Evolutionary conservation across 2,888 invertebrate genomes (phyloP), one percentile per base, ranked within the genome.

Genomic region (Trissolcus brochymenae): DNA sequence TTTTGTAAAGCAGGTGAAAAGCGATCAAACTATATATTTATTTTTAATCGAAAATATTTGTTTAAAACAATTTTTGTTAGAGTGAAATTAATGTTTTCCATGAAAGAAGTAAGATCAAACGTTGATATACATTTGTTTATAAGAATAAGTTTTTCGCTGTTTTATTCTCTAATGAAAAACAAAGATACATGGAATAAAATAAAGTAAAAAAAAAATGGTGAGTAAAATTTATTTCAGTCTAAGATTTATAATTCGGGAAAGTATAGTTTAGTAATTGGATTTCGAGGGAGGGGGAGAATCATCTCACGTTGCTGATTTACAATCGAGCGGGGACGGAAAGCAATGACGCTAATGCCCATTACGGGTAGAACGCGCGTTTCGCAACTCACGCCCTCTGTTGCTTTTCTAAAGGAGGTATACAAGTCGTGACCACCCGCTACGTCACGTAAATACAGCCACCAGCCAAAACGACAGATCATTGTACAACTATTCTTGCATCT

Each of bases 381-480:
- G 73, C 66, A 64, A 67, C 61, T 73, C 66, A 74, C 71, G 65
- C 78, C 74, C 65, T 72, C 56, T 73, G 65, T 71, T 64, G 67
- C 60, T 75, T 76, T 71, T 64, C 60, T 50, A 41, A 55, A 59
- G 51, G 74, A 68, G 67, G 81, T 68, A 78, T 81, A 74, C 72
- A 68, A 74, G 70, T 75, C 60, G 72, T 78, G 79, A 79, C 84
- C 84, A 81, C 84, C 85, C 82, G 84, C 79, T 79, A 84, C 74
- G 78, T 72, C 78, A 80, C 80, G 84, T 85, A 84, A 87, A 87
- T 87, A 84, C 83, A 78, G 80, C 83, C 84, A 86, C 84, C 85
- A 85, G 86, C 81, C 81, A 79, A 83, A 86, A 82, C 81, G 82
- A 82, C 84, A 85, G 85, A 86, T 86, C 82, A 83, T 81, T 71